Percentiles rank a stretch among this genome's conserved stretches.
phyloP scores from a whole-genome alignment of 2,113 vertebrate genomes.

The Pionites leucogaster region DNA sequence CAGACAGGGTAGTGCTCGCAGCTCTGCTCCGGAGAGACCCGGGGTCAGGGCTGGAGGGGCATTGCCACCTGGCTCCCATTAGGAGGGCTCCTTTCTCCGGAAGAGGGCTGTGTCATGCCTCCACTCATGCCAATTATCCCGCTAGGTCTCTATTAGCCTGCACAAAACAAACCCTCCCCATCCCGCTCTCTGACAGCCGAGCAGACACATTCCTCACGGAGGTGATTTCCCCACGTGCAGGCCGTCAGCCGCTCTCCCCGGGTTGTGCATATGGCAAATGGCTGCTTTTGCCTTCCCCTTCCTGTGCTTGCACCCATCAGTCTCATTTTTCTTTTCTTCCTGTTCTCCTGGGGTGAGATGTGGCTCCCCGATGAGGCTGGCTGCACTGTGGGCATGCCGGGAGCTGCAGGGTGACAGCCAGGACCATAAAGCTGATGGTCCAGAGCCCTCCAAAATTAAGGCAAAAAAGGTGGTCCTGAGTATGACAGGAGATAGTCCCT shows the following conservation, averaged over 20 bases:
- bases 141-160: constrained; percentile 10
- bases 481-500: accelerated
- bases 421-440: accelerated
- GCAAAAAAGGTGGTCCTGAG: background rate
- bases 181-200: background rate
- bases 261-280: background rate
- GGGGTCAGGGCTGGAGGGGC: constrained; percentile 28
- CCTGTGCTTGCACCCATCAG: accelerated
- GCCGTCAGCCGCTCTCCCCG: accelerated
- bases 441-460: background rate
- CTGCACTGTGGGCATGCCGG: accelerated
- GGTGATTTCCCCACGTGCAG: background rate
- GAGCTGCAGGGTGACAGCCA: background rate
- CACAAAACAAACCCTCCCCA: background rate
- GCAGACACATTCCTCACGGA: background rate
- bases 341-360: background rate
- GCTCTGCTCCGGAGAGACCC: background rate
- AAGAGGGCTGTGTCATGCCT: background rate
- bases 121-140: constrained; percentile 30
- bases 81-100: constrained; percentile 26
- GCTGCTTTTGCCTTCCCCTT: background rate
- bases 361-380: background rate
- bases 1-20: background rate
- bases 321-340: background rate
- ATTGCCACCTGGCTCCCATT: constrained; percentile 59